Evolutionary conservation across 2,888 invertebrate species (phyloP), one percentile per base, ranked within the genome.

Genomic region (Caenorhabditis wallacei): DNA sequence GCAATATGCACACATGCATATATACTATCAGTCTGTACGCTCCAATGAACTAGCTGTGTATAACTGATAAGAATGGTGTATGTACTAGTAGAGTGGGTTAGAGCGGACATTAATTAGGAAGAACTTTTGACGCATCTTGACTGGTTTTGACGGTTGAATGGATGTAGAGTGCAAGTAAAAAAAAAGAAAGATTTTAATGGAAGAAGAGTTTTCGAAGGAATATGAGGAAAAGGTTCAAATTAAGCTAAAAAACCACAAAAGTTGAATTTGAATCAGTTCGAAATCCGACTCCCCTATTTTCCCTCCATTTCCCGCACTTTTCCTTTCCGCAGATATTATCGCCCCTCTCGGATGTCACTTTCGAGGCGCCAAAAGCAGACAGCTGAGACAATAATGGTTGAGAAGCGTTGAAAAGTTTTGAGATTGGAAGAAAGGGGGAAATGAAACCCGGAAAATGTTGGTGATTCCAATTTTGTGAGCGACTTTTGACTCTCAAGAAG

Each of bases 331-430:
- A 46, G 59, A 72, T 80, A 64, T 79, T 64, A 70, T 69, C 69
- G 63, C 66, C 30, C 35, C 57, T 69, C 61, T 79, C 64, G 71
- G 79, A 79, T 70, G 72, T 68, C 66, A 80, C 71, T 80, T 78
- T 72, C 56, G 59, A 68, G 79, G 71, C 71, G 66, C 72, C 72
- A 71, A 72, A 71, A 72, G 66, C 64, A 57, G 72, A 72, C 72
- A 71, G 71, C 72, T 68, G 80, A 80, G 71, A 71, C 80, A 80
- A 71, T 69, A 80, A 72, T 71, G 57, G 72, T 51, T 53, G 53
- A 30, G 30, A 66, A 37, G 48, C 51, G 48, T 57, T 43, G 72
- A 68, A n/a, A 72, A 64, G 43, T 53, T 68, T 80, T 22, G 51
- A 22, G n/a, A 43, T 3, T n/a, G n/a, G 26, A 10, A 22, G 40